Evolutionary conservation across 1,140 invertebrate genomes (phyloP).

Genomic region (Drosophila setifemur): DNA sequence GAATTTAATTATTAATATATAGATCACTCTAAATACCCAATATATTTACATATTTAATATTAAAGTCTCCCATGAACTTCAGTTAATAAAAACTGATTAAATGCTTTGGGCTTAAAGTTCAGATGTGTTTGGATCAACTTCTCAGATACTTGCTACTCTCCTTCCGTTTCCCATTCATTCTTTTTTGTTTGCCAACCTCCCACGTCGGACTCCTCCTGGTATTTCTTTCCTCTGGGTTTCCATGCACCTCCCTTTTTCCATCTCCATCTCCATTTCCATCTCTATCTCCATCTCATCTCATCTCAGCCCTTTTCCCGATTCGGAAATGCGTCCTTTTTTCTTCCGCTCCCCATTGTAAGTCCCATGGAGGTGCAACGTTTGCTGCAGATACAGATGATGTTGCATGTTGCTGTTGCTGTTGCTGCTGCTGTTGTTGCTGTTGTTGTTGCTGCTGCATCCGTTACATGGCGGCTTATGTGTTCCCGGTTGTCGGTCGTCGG

Average conservation of each 20-base stretch:
- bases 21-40: too few relatives aligned
- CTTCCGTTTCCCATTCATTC: background rate
- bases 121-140: background rate
- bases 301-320: too few relatives aligned
- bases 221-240: background rate
- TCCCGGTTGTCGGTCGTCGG: slow-evolving; percentile 5
- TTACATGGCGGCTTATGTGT: slow-evolving; percentile 41
- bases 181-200: background rate
- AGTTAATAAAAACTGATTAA: too few relatives aligned
- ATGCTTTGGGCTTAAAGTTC: too few relatives aligned
- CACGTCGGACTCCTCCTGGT: background rate
- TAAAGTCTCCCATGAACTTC: too few relatives aligned
- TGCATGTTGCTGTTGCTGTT: background rate
- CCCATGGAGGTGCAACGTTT: slow-evolving; percentile 21
- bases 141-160: background rate
- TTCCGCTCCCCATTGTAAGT: background rate
- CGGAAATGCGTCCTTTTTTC: slow-evolving; percentile 8
- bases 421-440: slow-evolving; percentile 8
- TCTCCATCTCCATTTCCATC: too few relatives aligned
- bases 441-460: slow-evolving; percentile 41
- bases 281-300: background rate
- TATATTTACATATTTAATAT: background rate
- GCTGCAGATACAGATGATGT: too few relatives aligned
- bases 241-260: too few relatives aligned
- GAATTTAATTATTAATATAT: too few relatives aligned